Conservation (phyloP, 1,140 invertebrate species). For the Phenacoccus solenopsis region DNA sequence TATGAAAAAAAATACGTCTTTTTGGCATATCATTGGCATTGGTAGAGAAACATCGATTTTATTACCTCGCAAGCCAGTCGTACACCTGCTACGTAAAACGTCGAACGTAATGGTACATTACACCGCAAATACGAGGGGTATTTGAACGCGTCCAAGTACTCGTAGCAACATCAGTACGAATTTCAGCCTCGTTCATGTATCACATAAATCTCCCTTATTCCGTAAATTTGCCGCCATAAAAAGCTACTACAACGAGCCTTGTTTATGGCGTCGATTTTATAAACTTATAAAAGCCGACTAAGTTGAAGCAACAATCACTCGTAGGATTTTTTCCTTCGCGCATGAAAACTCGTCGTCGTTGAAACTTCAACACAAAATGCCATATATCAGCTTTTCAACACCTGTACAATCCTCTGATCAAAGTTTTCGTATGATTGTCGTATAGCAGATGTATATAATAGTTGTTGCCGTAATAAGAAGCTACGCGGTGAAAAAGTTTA, state of each 20-base stretch:
- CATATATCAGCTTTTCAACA: neutral
- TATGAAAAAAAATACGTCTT: no score
- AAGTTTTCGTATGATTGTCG: neutral
- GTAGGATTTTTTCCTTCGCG: no score
- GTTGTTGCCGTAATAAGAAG: neutral
- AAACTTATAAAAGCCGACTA: no score
- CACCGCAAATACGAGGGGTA: no score
- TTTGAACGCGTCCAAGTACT: neutral
- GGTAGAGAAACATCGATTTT: no score
- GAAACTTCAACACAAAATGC: no score
- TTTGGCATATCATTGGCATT: no score
- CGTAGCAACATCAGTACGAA: neutral
- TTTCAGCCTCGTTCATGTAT: neutral
- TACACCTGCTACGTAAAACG: neutral
- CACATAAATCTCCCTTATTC: neutral
- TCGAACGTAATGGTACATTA: neutral
- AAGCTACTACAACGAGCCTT: no score
- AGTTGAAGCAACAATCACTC: no score
- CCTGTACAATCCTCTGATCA: neutral
- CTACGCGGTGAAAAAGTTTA: neutral
- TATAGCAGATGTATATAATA: no score
- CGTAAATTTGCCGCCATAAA: neutral
- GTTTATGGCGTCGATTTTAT: no score
- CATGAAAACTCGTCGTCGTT: no score
- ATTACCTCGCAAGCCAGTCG: neutral